Conservation (phyloP, 2,113 vertebrate genomes). For the cattle (Bos taurus) region ARS-UCD2.0 NC_082638.1:564001-564500, state of each 20-base stretch:
- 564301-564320: neutral
- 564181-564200: neutral
- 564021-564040: fast-evolving
- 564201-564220: fast-evolving
- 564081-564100: fast-evolving
- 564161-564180: neutral
- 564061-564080: fast-evolving
- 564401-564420: neutral
- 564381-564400: neutral
- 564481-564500: neutral
- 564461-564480: neutral
- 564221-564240: fast-evolving
- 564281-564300: fast-evolving
- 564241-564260: no score
- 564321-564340: neutral
- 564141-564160: fast-evolving
- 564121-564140: neutral
- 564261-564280: neutral
- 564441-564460: neutral
- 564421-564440: neutral
- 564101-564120: neutral
- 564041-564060: fast-evolving
- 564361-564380: neutral
- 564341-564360: neutral
- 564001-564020: fast-evolving